phyloP scores from a whole-genome alignment of 2,797 vertebrate genomes.

The Sphenopsis melanotis region DNA sequence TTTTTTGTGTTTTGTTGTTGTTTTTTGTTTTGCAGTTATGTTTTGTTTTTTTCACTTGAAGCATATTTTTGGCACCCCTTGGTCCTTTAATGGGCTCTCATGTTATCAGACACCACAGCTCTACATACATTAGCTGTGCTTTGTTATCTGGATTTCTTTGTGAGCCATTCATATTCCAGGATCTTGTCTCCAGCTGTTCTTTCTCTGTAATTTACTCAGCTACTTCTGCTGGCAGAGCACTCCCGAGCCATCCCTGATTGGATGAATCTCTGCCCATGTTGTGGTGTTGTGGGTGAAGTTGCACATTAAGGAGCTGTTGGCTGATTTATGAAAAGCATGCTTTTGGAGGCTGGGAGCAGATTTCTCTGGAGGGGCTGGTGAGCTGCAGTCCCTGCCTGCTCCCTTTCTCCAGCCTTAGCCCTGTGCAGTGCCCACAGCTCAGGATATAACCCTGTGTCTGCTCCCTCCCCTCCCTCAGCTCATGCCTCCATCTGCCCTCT shows the following conservation, averaged over 20 bases:
- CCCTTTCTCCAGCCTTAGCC: fast-evolving
- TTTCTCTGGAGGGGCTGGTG: background rate
- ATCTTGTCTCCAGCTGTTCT: background rate
- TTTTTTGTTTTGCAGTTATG: background rate
- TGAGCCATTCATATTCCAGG: background rate
- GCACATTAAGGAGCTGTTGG: background rate
- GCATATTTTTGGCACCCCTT: background rate
- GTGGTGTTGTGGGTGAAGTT: background rate
- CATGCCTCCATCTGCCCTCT: background rate
- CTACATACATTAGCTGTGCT: background rate
- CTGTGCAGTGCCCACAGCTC: background rate
- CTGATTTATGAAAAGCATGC: background rate
- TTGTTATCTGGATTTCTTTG: background rate
- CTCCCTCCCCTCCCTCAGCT: background rate
- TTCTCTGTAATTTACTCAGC: background rate
- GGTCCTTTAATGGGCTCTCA: background rate
- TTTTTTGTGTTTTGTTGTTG: background rate
- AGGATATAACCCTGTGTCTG: fast-evolving
- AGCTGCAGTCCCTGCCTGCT: background rate
- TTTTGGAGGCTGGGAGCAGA: background rate
- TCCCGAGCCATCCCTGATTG: background rate
- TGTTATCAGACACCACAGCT: background rate
- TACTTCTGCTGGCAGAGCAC: background rate
- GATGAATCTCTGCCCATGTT: background rate
- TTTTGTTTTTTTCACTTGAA: background rate